A percentile compares a stretch with the other conserved stretches of the same genome.
Conservation (phyloP, 1,140 invertebrate species). For the Drosophila equinoxialis region DNA sequence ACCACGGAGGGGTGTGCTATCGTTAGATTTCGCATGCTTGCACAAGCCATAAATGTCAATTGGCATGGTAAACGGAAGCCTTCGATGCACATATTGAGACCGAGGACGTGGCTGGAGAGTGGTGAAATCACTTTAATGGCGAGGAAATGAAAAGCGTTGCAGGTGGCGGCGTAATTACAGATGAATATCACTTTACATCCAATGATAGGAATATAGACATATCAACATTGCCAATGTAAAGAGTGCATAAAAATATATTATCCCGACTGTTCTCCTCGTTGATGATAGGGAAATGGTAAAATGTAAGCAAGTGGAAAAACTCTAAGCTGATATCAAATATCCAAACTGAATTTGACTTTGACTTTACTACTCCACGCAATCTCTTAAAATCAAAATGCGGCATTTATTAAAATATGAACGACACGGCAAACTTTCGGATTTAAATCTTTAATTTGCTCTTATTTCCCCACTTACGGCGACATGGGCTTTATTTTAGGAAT, state of each 20-base stretch:
- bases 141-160: slow-evolving; percentile 52
- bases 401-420: too few species aligned
- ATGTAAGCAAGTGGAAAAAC: too few species aligned
- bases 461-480: too few species aligned
- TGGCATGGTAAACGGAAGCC: slow-evolving; percentile 43
- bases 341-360: too few species aligned
- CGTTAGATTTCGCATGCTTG: slow-evolving; percentile 67
- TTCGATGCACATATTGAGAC: not conserved
- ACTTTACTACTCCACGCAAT: too few species aligned
- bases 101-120: slow-evolving; percentile 16
- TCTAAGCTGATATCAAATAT: too few species aligned
- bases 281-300: not conserved
- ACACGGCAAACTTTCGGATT: too few species aligned
- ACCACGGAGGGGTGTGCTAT: slow-evolving; percentile 62
- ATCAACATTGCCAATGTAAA: not conserved
- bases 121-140: slow-evolving; percentile 31
- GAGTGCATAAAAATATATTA: not conserved
- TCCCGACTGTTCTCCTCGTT: too few species aligned
- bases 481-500: too few species aligned
- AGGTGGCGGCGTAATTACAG: slow-evolving; percentile 52
- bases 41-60: slow-evolving; percentile 79
- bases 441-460: too few species aligned
- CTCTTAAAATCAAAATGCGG: too few species aligned
- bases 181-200: slow-evolving; percentile 45
- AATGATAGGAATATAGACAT: slow-evolving; percentile 20